phyloP scores from a whole-genome alignment of 1,140 invertebrate species.

The Neodiprion lecontei region DNA sequence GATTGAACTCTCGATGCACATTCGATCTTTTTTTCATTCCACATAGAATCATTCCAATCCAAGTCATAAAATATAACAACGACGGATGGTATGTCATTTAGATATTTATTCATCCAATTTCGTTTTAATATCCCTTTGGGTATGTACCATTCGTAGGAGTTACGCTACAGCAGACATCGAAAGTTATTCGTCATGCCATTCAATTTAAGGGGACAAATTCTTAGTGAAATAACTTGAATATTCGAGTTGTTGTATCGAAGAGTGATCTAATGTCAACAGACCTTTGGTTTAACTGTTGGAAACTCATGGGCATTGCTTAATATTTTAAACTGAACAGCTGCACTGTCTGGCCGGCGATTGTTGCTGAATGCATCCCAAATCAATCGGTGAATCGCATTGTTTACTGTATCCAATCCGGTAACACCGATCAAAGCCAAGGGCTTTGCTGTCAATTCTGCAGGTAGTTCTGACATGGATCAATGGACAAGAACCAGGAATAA shows the following conservation, averaged over 20 bases:
- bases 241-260: too few species aligned
- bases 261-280: constrained; percentile 37
- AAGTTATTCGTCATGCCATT: constrained; percentile 19
- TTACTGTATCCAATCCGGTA: constrained; percentile 82
- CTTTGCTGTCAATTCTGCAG: constrained; percentile 76
- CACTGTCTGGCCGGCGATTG: constrained; percentile 79
- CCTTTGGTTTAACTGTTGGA: constrained; percentile 88
- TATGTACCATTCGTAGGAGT: constrained; percentile 94
- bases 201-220: constrained; percentile 19
- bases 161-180: constrained; percentile 65
- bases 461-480: constrained; percentile 67
- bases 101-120: constrained; percentile 96
- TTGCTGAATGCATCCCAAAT: constrained; percentile 93
- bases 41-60: constrained; percentile 94
- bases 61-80: constrained; percentile 96
- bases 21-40: constrained; percentile 94
- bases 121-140: constrained; percentile 95
- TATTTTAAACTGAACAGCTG: constrained; percentile 86
- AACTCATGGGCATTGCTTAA: constrained; percentile 83
- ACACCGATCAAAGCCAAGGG: constrained; percentile 86
- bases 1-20: constrained; percentile 90
- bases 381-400: constrained; percentile 85
- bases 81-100: constrained; percentile 88
- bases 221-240: constrained; percentile 11
- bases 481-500: too few species aligned